Evolutionary conservation across 2,113 vertebrate species (phyloP).

Genomic region (Xenopus laevis): DNA sequence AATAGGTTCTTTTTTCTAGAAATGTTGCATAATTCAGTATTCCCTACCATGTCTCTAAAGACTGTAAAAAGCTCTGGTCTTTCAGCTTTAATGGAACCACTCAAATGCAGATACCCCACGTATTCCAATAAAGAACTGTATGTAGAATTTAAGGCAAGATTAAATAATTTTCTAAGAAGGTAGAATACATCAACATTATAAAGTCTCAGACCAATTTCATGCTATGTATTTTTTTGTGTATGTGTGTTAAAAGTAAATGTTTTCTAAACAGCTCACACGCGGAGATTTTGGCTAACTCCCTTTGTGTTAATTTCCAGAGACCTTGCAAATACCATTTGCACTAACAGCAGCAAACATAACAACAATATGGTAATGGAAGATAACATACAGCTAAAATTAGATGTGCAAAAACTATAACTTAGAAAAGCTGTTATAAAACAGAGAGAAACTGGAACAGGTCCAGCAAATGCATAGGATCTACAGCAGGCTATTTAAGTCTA

Average conservation of each 20-base stretch:
- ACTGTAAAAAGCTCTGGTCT: too few species aligned
- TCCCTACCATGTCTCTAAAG: too few species aligned
- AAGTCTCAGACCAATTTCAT: conserved; percentile 25
- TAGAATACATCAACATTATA: conserved; percentile 26
- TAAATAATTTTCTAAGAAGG: background rate
- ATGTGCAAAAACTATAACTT: conserved; percentile 41
- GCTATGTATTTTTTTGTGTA: conserved; percentile 24
- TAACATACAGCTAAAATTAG: conserved; percentile 44
- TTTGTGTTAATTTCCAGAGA: conserved; percentile 39
- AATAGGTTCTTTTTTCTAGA: too few species aligned
- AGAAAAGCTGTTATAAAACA: conserved; percentile 37
- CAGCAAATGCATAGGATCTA: conserved; percentile 35
- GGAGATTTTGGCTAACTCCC: conserved; percentile 42
- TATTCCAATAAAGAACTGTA: too few species aligned
- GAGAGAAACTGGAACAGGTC: conserved; percentile 30
- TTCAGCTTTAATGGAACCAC: too few species aligned
- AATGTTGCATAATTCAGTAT: too few species aligned
- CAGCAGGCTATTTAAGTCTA: conserved; percentile 41
- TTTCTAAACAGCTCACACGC: conserved; percentile 39
- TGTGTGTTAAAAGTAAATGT: conserved; percentile 40
- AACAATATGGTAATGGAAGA: conserved; percentile 33
- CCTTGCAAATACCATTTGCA: conserved; percentile 40
- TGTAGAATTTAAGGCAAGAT: too few species aligned
- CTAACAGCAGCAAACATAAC: conserved; percentile 35
- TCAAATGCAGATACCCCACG: too few species aligned